Evolutionary conservation across 1,140 invertebrate species (phyloP).

Genomic region (Mercenaria mercenaria): DNA sequence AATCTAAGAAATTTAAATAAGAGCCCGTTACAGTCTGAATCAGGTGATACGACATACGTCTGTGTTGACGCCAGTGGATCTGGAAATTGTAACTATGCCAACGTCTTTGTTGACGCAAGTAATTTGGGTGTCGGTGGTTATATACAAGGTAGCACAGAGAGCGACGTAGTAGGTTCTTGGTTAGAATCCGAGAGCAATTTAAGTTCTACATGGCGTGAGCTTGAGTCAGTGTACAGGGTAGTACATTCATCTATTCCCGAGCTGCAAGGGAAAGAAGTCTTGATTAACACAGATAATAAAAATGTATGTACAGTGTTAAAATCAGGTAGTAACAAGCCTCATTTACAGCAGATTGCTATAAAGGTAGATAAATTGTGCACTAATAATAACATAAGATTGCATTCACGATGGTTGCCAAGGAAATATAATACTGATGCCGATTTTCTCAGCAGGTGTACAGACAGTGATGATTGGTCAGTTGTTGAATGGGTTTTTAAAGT

Average conservation of each 20-base stretch:
- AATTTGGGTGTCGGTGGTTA: not conserved
- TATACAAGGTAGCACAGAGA: not conserved
- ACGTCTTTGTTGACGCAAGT: conserved; percentile 16
- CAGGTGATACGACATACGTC: too few species aligned
- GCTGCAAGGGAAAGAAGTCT: not conserved
- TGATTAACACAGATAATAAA: not conserved
- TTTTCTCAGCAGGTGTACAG: not conserved
- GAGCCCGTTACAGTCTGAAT: not conserved
- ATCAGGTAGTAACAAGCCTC: not conserved
- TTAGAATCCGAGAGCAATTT: not conserved
- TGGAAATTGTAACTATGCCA: too few species aligned
- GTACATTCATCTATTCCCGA: not conserved
- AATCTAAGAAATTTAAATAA: conserved; percentile 1
- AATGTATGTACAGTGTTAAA: not conserved
- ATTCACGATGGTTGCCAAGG: conserved; percentile 4
- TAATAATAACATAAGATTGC: not conserved
- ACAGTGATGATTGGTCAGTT: conserved; percentile 32
- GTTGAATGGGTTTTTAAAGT: not conserved
- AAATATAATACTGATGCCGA: not conserved
- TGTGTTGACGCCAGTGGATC: conserved; percentile 8
- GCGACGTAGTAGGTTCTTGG: conserved; percentile 21
- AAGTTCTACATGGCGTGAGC: conserved; percentile 40
- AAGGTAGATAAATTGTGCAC: not conserved
- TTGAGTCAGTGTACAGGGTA: not conserved
- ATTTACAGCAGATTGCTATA: not conserved